phyloP scores from a whole-genome alignment of 2,888 invertebrate genomes.

The Elegia similella region DNA sequence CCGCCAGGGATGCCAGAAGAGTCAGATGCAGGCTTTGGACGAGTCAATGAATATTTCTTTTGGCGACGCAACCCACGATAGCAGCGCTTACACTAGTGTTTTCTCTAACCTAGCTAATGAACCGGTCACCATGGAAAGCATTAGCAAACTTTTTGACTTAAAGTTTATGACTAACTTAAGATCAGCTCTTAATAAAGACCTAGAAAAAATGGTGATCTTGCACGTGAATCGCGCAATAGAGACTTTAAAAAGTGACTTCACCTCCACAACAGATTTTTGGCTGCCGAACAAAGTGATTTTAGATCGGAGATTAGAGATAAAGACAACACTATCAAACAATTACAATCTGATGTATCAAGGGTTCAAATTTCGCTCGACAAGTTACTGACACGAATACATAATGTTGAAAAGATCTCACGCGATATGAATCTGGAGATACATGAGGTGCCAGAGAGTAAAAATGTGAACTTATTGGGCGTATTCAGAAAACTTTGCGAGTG shows the following conservation, averaged over 20 bases:
- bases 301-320: neutral
- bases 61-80: too few species aligned
- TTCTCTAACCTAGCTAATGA: slow-evolving; percentile 22
- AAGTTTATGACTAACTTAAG: neutral
- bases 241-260: neutral
- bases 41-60: too few species aligned
- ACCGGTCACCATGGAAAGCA: slow-evolving; percentile 30
- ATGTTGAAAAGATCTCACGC: too few species aligned
- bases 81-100: too few species aligned
- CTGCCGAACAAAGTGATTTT: neutral
- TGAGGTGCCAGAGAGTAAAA: neutral
- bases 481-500: neutral
- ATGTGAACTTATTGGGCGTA: neutral
- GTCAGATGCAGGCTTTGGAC: too few species aligned
- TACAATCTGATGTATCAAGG: too few species aligned
- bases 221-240: neutral
- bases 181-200: neutral
- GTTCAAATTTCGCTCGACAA: neutral
- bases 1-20: too few species aligned
- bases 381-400: neutral
- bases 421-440: neutral
- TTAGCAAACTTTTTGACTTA: neutral
- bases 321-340: too few species aligned
- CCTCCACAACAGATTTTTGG: too few species aligned
- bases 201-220: neutral